Base-by-base conservation (phyloP, 2,113 vertebrate genomes). In the Gopherus evgoodei region DNA sequence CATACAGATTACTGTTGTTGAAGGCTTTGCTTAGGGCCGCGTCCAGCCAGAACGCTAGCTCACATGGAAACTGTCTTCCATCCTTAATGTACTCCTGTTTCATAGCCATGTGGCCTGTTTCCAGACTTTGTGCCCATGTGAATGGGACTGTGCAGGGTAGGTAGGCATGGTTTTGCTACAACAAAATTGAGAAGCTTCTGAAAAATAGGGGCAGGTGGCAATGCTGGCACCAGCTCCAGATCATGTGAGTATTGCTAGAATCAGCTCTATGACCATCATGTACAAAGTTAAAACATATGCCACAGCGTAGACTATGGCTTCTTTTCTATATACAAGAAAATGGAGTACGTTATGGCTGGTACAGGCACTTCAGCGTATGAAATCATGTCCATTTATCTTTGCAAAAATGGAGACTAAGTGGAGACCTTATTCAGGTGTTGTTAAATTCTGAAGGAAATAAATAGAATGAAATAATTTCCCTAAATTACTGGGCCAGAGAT, bases 371-470 rank as follows among this genome's bases (percentile, higher is more conserved):
- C 42, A 27, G 21, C 75, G 8, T 25, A 38, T 7, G 52, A 59
- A 85, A 7, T 17, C 44, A 22, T 54, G 56, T 75, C 81, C 47
- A 22, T 82, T 76, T 1, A 10, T 5, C 80, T 14, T 13, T 38
- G 31, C 29, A 3, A 6, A 35, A 78, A 47, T 14, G 25, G 19
- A 78, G 75, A 47, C 12, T 27, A 27, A 85, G 53, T 4, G 7
- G 24, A 69, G 17, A 47, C 1, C 17, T 87, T 0, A 0, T 72
- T 10, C 25, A 3, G 3, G 2, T 47, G 50, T n/a, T 80, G 50
- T 57, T 54, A 78, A 47, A 78, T 78, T 78, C 42, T 47, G 75
- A 78, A 78, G 83, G 19, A 24, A 19, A 27, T 44, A 81, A 50
- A 22, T 13, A 42, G 86, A 29, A 53, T 6, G 72, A 89, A 56